phyloP scores from a whole-genome alignment of 2,113 vertebrate genomes.

The Periophthalmus modestus region DNA sequence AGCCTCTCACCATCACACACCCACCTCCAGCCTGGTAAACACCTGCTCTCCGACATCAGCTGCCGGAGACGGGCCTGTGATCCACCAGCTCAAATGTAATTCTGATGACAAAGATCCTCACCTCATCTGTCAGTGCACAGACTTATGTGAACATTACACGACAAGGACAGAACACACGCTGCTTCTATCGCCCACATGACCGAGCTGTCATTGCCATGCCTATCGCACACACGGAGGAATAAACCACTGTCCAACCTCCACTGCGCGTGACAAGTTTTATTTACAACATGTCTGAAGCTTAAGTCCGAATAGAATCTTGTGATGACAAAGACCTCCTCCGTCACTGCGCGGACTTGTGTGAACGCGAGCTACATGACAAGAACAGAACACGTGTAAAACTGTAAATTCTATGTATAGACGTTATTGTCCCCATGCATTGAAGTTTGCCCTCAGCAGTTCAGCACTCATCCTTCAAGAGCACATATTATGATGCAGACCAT shows the following conservation, averaged over 20 bases:
- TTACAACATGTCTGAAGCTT: slow-evolving; percentile 17
- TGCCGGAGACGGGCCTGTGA: not conserved
- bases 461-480: no score
- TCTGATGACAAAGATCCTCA: slow-evolving; percentile 1
- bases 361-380: not conserved
- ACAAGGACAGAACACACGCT: not conserved
- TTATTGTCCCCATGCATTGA: no score
- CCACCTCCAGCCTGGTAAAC: not conserved
- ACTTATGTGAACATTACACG: not conserved
- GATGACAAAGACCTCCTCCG: not conserved
- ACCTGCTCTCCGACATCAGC: not conserved
- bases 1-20: not conserved
- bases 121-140: not conserved
- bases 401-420: no score
- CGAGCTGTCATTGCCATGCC: slow-evolving; percentile 8
- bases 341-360: not conserved
- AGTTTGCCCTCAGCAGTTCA: no score
- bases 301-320: not conserved
- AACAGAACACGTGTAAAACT: no score
- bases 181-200: not conserved
- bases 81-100: slow-evolving; percentile 1
- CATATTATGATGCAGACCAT: no score
- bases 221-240: slow-evolving; percentile 12
- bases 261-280: slow-evolving; percentile 23
- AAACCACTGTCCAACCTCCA: slow-evolving; percentile 6